These are phyloP conservation scores for Agrotis exclamationis DNA, from an alignment of 2,888 invertebrate genomes.

Conservation along the genomic window DNA sequence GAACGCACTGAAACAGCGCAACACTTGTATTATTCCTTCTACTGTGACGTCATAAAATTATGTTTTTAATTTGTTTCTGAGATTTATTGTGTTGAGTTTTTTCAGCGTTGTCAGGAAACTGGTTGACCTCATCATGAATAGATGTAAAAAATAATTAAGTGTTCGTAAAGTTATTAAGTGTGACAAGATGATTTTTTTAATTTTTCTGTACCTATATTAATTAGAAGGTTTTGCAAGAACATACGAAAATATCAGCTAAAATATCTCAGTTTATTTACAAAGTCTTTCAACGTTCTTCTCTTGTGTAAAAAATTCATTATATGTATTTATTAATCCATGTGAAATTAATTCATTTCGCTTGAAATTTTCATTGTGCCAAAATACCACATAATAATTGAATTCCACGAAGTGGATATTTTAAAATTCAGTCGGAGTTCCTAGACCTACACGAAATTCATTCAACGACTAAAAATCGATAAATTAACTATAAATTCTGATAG, in stretches of 20 bases:
- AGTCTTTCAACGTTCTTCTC: too few species aligned
- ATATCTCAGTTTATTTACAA: too few species aligned
- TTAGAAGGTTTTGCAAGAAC: background rate
- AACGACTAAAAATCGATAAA: too few species aligned
- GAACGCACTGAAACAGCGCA: conserved; percentile 39
- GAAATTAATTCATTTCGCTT: too few species aligned
- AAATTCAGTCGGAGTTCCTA: too few species aligned
- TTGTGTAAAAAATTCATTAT: too few species aligned
- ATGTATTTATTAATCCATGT: too few species aligned
- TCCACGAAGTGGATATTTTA: too few species aligned
- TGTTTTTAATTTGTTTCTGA: conserved; percentile 27
- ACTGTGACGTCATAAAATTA: conserved; percentile 10
- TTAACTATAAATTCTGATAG: background rate
- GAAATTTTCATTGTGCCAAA: too few species aligned
- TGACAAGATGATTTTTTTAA: background rate
- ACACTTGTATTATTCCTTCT: conserved; percentile 7
- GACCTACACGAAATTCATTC: too few species aligned
- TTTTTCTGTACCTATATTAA: background rate
- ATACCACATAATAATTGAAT: too few species aligned
- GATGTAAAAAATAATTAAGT: conserved; percentile 19
- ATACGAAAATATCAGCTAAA: too few species aligned
- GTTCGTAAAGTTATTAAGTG: conserved; percentile 8
- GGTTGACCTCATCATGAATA: conserved; percentile 20
- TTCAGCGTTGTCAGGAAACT: conserved; percentile 25
- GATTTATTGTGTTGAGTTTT: conserved; percentile 31